Evolutionary conservation across 2,888 invertebrate species (phyloP).

Genomic region (Rhogogaster chlorosoma): DNA sequence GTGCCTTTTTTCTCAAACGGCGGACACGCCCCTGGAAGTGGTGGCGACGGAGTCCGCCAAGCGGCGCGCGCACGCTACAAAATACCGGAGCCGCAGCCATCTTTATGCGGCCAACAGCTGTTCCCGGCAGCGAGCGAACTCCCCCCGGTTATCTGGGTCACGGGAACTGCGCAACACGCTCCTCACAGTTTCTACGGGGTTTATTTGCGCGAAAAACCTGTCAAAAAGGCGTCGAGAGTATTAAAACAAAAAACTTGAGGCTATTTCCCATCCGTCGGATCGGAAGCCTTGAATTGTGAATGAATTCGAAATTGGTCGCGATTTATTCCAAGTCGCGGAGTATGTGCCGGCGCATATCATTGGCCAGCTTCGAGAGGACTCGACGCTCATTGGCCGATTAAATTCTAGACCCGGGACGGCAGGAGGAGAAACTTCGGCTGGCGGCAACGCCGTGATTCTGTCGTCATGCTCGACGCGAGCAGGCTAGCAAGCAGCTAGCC

Average conservation of each 20-base stretch:
- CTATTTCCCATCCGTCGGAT: neutral
- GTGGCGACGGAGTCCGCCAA: conserved; percentile 75
- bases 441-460: conserved; percentile 37
- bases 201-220: conserved; percentile 14
- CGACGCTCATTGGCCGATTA: conserved; percentile 33
- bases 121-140: conserved; percentile 76
- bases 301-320: conserved; percentile 9
- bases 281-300: neutral
- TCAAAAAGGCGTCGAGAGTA: neutral
- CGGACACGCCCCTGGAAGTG: conserved; percentile 69
- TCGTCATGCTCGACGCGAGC: conserved; percentile 37
- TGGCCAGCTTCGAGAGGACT: conserved; percentile 20
- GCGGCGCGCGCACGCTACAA: conserved; percentile 73
- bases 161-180: conserved; percentile 75
- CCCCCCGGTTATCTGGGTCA: conserved; percentile 76
- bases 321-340: conserved; percentile 34
- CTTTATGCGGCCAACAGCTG: conserved; percentile 76
- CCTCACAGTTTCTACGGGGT: neutral
- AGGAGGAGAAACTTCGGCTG: conserved; percentile 39
- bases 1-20: neutral
- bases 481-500: neutral
- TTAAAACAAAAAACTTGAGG: neutral
- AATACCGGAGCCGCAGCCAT: conserved; percentile 73
- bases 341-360: conserved; percentile 24
- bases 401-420: conserved; percentile 26